Percentiles rank a stretch among this genome's conserved stretches.
Conservation (phyloP, 2,113 vertebrate species). For the Bothrops jararaca region DNA sequence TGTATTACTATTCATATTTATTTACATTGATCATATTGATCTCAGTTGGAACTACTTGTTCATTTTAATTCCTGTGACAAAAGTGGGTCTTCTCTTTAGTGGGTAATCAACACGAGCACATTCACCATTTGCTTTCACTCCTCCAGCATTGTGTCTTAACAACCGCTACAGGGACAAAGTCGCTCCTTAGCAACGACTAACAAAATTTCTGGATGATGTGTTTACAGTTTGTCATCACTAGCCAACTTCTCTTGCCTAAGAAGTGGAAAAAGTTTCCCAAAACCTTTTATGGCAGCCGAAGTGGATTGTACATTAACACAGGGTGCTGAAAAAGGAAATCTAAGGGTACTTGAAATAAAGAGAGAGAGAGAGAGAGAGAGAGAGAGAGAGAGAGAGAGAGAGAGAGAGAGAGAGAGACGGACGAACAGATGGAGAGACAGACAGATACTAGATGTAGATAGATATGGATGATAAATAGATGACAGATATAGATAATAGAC, state of each 20-base stretch:
- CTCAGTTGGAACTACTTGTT: neutral
- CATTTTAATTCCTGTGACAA: neutral
- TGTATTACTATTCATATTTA: neutral
- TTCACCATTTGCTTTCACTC: constrained; percentile 39
- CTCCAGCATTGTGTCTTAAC: constrained; percentile 52
- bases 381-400: no score
- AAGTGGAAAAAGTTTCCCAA: constrained; percentile 46
- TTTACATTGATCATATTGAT: neutral
- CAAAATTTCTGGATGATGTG: constrained; percentile 40
- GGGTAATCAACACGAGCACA: constrained; percentile 23
- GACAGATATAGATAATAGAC: no score
- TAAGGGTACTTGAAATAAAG: constrained; percentile 6
- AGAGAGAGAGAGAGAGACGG: neutral
- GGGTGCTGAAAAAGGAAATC: constrained; percentile 44
- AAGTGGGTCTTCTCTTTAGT: neutral
- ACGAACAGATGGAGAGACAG: no score
- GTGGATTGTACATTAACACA: constrained; percentile 52
- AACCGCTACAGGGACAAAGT: constrained; percentile 31
- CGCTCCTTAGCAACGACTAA: constrained; percentile 42
- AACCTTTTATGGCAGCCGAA: constrained; percentile 32
- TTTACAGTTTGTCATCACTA: constrained; percentile 26
- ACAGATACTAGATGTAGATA: no score
- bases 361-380: no score
- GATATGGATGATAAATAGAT: neutral
- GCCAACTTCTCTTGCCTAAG: constrained; percentile 15